Base-by-base conservation (phyloP, 2,888 invertebrate genomes). In the Scaptomyza cyrtandrae region DNA sequence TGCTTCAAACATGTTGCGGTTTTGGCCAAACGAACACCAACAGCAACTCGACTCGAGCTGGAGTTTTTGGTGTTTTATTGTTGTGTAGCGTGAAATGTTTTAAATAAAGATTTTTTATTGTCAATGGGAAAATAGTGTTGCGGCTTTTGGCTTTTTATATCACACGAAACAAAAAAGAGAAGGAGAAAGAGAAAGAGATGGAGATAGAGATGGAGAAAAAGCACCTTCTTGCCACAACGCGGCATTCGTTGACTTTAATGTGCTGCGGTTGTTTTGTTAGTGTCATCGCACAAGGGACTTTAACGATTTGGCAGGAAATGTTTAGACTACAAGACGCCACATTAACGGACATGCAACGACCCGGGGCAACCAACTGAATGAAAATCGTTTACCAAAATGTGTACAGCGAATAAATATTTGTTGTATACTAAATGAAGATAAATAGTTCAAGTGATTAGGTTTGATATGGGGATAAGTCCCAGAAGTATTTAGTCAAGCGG, bases 51-150 rank as follows among this genome's bases (percentile, higher is more conserved):
- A 44, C 59, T 37, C n/a, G 37, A 71, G 24, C 66, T 43, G 55
- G 73, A 83, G 27, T 43, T 78, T 86, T 75, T 50, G 81, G 71
- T 77, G 79, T 78, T 85, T 83, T 80, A 84, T 78, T 78, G 85
- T 85, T 75, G 79, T 65, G 64, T 75, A 85, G 78, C 89, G 82
- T 88, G 85, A 88, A 89, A 89, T 88, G 87, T 85, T 86, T 86
- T 86, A 82, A 86, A 85, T 85, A 85, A 85, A 85, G 86, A 83
- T 78, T 86, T 84, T 85, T 84, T 86, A 84, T 89, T 89, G 89
- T 89, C 83, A 88, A 87, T 87, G 85, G 71, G 78, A 66, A 71
- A 83, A 75, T 84, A 80, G 89, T 73, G 89, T 78, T 88, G 83
- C 85, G 83, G 83, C 89, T 86, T 83, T 83, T 69, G 67, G 72